Evolutionary conservation across 30 jellyfish, hydroid and myxozoan species (phyloP).

Genomic region (Turritopsis rubra): DNA sequence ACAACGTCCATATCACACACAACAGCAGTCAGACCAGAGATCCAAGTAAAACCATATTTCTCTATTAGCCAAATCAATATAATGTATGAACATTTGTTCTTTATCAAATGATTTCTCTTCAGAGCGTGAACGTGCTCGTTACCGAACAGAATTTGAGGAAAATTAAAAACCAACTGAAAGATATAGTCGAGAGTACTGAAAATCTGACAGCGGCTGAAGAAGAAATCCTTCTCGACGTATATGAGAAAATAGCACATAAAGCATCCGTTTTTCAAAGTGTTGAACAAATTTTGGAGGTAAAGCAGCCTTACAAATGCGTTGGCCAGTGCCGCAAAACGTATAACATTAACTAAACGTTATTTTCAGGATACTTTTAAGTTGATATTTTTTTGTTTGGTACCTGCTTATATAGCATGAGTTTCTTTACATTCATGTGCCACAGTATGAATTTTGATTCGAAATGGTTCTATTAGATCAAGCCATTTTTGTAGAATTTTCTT

Average conservation of each 20-base stretch:
- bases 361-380: not conserved
- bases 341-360: not conserved
- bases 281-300: not conserved
- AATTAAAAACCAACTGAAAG: not conserved
- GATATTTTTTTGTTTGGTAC: not conserved
- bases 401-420: too few relatives aligned
- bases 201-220: not conserved
- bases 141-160: not conserved
- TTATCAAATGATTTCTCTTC: not conserved
- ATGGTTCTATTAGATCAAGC: too few relatives aligned
- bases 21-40: not conserved
- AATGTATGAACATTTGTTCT: too few relatives aligned
- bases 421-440: too few relatives aligned
- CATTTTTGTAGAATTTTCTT: not conserved
- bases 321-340: not conserved
- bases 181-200: not conserved
- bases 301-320: not conserved
- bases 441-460: too few relatives aligned
- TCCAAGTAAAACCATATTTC: not conserved
- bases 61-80: too few relatives aligned
- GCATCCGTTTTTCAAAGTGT: not conserved
- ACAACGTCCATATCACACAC: not conserved
- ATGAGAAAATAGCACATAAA: not conserved
- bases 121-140: not conserved
- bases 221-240: not conserved